phyloP scores from a whole-genome alignment of 92 coral and sea anemone genomes.

The Plumapathes pennacea region DNA sequence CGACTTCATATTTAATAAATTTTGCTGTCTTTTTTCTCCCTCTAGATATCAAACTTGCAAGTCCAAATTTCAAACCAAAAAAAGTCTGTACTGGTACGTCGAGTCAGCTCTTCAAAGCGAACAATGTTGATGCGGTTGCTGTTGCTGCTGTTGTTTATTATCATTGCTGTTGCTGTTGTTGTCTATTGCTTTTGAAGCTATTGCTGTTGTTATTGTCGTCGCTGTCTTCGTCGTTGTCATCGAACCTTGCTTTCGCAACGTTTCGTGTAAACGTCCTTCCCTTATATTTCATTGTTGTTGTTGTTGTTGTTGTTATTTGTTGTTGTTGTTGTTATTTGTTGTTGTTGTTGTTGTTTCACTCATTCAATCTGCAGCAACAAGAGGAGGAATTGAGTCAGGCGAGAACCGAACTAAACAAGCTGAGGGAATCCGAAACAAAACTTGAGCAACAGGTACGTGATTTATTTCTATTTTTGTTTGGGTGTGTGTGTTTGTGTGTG shows the following conservation, averaged over 20 bases:
- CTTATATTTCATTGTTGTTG: background rate
- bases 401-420: conserved; percentile 80
- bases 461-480: no score
- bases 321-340: no score
- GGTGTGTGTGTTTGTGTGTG: no score
- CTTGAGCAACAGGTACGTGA: conserved; percentile 89
- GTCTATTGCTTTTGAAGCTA: no score
- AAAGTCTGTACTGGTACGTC: conserved; percentile 66
- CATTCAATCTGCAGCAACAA: conserved; percentile 58
- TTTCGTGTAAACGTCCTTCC: no score
- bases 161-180: no score
- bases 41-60: conserved; percentile 70
- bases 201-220: conserved; percentile 1
- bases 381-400: conserved; percentile 95
- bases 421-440: conserved; percentile 85
- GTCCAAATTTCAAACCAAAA: conserved; percentile 58
- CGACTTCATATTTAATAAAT: no score
- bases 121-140: no score
- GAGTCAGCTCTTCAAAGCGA: background rate
- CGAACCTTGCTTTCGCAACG: background rate
- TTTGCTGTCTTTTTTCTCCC: background rate
- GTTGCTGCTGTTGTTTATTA: no score
- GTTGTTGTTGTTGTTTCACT: background rate
- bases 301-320: no score
- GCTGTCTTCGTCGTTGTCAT: background rate